These are phyloP conservation scores for Leucophora obtusa DNA, from an alignment of 2,888 invertebrate species.

Conservation along the genomic window DNA sequence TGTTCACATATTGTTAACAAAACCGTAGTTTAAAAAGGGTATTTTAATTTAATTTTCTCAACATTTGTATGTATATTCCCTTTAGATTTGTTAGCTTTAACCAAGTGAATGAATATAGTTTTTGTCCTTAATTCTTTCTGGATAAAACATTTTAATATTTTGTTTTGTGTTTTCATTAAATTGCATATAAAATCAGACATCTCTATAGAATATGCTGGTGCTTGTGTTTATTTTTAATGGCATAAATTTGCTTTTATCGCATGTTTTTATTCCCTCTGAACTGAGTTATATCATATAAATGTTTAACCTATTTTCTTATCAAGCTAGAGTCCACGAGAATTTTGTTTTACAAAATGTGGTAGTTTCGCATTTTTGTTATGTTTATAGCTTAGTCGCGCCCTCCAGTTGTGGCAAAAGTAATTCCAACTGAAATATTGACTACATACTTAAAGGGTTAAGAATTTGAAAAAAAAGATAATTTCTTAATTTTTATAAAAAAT, in stretches of 20 bases:
- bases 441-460: too few relatives aligned
- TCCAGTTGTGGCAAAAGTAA: too few relatives aligned
- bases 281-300: too few relatives aligned
- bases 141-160: slow-evolving; percentile 1
- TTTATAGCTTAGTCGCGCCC: too few relatives aligned
- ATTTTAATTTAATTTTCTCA: slow-evolving; percentile 53
- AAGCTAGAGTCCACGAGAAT: too few relatives aligned
- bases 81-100: slow-evolving; percentile 11
- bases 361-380: too few relatives aligned
- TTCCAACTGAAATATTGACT: too few relatives aligned
- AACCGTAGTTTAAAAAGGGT: slow-evolving; percentile 23
- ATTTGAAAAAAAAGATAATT: too few relatives aligned
- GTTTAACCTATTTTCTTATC: too few relatives aligned
- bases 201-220: not conserved
- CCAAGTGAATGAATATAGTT: not conserved
- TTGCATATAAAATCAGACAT: not conserved
- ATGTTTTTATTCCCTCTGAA: too few relatives aligned
- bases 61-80: slow-evolving; percentile 10
- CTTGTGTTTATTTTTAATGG: slow-evolving; percentile 7
- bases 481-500: too few relatives aligned
- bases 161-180: not conserved
- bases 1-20: not conserved
- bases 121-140: not conserved
- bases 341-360: too few relatives aligned
- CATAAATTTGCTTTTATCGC: not conserved